Evolutionary conservation across 1,140 invertebrate genomes (phyloP), one percentile per base, ranked within the genome.

Genomic region (Coenobita brevimanus): DNA sequence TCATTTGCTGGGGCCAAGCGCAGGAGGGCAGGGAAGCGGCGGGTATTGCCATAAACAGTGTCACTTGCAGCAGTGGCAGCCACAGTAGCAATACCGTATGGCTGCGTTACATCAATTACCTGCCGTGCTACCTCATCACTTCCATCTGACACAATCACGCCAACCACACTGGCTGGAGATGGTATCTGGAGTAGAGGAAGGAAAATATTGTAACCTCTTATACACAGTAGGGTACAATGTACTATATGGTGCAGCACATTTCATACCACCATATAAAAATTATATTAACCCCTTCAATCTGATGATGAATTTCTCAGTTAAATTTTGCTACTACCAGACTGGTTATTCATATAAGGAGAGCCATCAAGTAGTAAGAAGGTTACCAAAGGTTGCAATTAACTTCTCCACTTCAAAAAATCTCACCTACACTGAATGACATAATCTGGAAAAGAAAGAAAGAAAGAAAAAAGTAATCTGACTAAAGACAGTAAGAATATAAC

Each of bases 1-100:
- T 89, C 60, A 64, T 91, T 91, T 10, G 91, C 89, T n/a, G 91
- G 83, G 2, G 91, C 91, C 3, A 92, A 88, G 21, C 92, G 91
- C 3, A 92, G 82, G 4, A 92, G 91, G 0, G 90, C 89, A 30
- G 91, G 91, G 64, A 91, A 91, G 60, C 91, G 89, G 36, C 79
- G 85, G 15, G 76, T 86, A 73, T 91, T 89, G 75, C 90, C 89
- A 64, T 91, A 91, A 41, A 88, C 76, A 15, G 90, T 89, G 54
- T 87, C 85, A 0, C 90, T 78, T 10, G 91, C 91, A 13, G 89
- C 86, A 0, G 91, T 90, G 10, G 92, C 91, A 17, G 92, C 91
- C 8, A 92, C 10, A 4, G 91, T 91, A 33, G 91, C 89, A 33
- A 91, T 90, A 10, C 82, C 86, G n/a, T 91, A 91, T 6, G 91